Base-by-base conservation (phyloP, 2,888 invertebrate species). In the Coelopa pilipes region DNA sequence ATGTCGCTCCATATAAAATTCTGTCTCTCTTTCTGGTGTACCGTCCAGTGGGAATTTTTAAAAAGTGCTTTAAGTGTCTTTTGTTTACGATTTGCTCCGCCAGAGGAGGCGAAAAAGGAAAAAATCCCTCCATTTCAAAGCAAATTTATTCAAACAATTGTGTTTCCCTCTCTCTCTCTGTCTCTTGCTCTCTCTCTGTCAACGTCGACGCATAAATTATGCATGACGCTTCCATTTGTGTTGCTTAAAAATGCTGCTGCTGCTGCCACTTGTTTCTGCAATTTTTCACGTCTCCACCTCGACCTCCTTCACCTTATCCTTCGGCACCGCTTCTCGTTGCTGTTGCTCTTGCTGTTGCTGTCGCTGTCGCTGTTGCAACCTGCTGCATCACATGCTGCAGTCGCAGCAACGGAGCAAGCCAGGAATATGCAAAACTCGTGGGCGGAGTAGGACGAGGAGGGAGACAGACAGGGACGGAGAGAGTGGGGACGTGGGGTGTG, bases 191-290 rank as follows among this genome's bases (percentile, higher is more conserved):
- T 46, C 47, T 55, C 24, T 57, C 57, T 70, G 72, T 67, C 72
- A 72, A 66, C 46, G 21, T 66, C 34, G 45, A 15, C 34, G 75
- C 75, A 78, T 79, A 80, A 79, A 80, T 80, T 79, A 79, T 80
- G 79, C 77, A 80, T 78, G 78, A 78, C 77, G 76, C 78, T 77
- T 79, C 75, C 78, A 78, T 78, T 80, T 78, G 73, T 55, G 75
- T 70, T 66, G 72, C 65, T 72, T 71, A 71, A 75, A 75, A 75
- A 74, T 66, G 72, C 68, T 71, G 46, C 65, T 71, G 45, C 53
- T 63, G 34, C 34, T 34, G 34, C 34, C 34, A 34, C 34, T 34
- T 34, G 34, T 34, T 55, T 59, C n/a, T 59, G 57, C 49, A 15
- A 49, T 47, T 59, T 70, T 70, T 46, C 59, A 19, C n/a, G 10